These are phyloP conservation scores for Nephotettix cincticeps DNA, from an alignment of 1,140 invertebrate genomes.

Conservation along the genomic window DNA sequence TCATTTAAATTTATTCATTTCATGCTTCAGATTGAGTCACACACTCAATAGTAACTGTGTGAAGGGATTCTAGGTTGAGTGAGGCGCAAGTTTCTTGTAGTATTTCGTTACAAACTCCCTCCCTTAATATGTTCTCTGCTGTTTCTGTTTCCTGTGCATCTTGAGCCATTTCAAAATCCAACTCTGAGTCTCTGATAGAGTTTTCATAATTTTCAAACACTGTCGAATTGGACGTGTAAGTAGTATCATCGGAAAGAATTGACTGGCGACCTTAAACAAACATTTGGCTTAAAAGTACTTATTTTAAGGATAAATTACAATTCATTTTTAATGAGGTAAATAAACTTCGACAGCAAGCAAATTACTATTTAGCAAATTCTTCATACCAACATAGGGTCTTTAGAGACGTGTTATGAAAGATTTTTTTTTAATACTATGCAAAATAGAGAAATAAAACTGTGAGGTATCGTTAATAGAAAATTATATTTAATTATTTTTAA, in stretches of 20 bases:
- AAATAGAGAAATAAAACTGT: no score
- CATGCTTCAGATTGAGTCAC: conserved; percentile 10
- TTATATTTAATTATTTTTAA: no score
- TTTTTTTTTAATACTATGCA: no score
- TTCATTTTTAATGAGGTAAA: no score
- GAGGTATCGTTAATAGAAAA: no score
- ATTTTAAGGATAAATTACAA: no score
- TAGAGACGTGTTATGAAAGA: no score
- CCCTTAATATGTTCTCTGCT: conserved; percentile 15
- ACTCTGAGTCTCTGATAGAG: conserved; percentile 23
- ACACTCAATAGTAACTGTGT: neutral
- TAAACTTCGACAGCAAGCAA: no score
- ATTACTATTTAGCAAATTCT: no score
- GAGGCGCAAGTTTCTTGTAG: conserved; percentile 20
- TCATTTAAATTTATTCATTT: no score
- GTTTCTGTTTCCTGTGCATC: neutral
- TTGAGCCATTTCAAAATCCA: conserved; percentile 14
- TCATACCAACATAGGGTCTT: no score
- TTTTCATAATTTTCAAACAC: conserved; percentile 28
- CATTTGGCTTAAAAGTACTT: no score
- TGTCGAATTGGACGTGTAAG: neutral
- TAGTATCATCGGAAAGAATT: conserved; percentile 18
- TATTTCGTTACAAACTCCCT: conserved; percentile 24
- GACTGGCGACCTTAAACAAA: conserved; percentile 17
- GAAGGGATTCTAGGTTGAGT: neutral